A percentile compares a stretch with the other conserved stretches of the same genome.
Evolutionary conservation across 2,888 invertebrate species (phyloP).

Genomic region (Deilephila elpenor): DNA sequence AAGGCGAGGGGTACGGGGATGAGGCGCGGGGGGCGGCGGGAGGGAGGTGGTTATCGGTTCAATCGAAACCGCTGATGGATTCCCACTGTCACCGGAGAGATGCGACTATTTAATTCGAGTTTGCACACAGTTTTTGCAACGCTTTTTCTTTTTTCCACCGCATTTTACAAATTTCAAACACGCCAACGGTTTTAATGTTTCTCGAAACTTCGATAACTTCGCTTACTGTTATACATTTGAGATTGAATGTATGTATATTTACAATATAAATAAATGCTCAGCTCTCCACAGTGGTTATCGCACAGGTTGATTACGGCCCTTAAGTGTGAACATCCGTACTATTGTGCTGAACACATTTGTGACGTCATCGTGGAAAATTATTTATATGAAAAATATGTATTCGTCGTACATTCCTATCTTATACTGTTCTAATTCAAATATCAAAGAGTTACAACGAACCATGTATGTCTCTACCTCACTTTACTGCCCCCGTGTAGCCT

Average conservation of each 20-base stretch:
- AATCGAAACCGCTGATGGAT: slow-evolving; percentile 75
- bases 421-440: too few relatives aligned
- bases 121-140: slow-evolving; percentile 70
- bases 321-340: too few relatives aligned
- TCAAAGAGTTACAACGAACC: too few relatives aligned
- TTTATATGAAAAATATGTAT: too few relatives aligned
- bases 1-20: slow-evolving; percentile 30
- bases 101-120: slow-evolving; percentile 79
- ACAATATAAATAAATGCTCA: neutral
- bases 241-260: neutral
- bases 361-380: too few relatives aligned
- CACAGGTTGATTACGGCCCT: too few relatives aligned
- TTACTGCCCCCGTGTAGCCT: too few relatives aligned
- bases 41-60: slow-evolving; percentile 59
- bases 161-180: neutral
- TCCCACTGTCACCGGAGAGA: slow-evolving; percentile 70
- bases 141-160: slow-evolving; percentile 48
- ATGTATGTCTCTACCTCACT: too few relatives aligned
- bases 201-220: neutral
- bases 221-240: neutral
- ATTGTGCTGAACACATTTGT: too few relatives aligned
- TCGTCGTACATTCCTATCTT: too few relatives aligned
- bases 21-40: slow-evolving; percentile 41
- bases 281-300: neutral
- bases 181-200: slow-evolving; percentile 1